Evolutionary conservation across 2,113 vertebrate genomes (phyloP), one percentile per base, ranked within the genome.

Genomic region (Silurus asotus): DNA sequence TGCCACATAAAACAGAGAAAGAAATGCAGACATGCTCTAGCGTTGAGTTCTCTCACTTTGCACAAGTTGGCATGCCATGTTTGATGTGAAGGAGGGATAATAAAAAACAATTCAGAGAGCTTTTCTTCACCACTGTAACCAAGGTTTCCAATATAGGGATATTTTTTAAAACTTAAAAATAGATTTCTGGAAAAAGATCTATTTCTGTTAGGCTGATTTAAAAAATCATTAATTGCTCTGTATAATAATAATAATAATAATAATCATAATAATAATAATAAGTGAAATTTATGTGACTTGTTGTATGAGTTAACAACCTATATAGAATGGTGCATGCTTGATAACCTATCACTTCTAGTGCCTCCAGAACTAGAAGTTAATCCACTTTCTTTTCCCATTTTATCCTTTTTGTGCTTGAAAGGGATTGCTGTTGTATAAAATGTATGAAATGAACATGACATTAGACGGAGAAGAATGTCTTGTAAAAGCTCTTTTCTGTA

Each of bases 321-420:
- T 79, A 78, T 86, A 9, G 15, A 79, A 86, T 76, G 69, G 62
- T 6, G 23, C 61, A 56, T 87, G 82, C 45, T 76, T 59, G 45
- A 20, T 49, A 64, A 72, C 84, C 64, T 76, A 74, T 85, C 83
- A 45, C 48, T 82, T 59, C 51, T 82, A 81, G 48, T 69, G 51
- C 19, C 82, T 81, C 17, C 13, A 28, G n/a, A 87, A 76, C 83
- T 87, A 83, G 28, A 48, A 85, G 64, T 62, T 87, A 75, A 84
- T 69, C 79, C 75, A 67, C 49, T 65, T 85, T 80, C 69, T 81
- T 58, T 78, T 55, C 64, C 80, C 81, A 45, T 86, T 84, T 87
- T 67, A 86, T 61, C 19, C 55, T 79, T 78, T 89, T 82, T 82
- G 67, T 70, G 74, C 25, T 65, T 84, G 25, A 84, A 87, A 84